Conservation (phyloP, 2,797 vertebrate species). For the Rachycentron canadum region DNA sequence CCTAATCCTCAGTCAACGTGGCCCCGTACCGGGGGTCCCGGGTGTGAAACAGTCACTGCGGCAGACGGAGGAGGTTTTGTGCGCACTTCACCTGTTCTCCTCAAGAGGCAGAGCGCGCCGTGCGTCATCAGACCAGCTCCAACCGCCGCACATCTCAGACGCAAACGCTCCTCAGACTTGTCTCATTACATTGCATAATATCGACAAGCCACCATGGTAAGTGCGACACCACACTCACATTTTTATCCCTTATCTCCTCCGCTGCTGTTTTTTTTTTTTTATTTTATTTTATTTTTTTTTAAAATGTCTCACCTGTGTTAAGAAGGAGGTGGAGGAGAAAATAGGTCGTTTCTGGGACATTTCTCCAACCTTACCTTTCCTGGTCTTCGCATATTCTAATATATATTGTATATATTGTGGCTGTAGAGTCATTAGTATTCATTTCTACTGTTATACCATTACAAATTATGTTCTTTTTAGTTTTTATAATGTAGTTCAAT, state of each 20-base stretch:
- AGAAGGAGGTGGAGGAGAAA: neutral
- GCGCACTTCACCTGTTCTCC: conserved; percentile 46
- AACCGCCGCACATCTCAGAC: conserved; percentile 27
- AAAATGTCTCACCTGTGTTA: neutral
- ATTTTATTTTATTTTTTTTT: too few species aligned
- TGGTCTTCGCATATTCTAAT: neutral
- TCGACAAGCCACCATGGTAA: conserved; percentile 69
- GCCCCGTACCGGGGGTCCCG: too few species aligned
- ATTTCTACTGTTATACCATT: neutral
- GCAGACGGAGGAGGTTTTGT: neutral
- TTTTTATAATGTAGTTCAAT: neutral
- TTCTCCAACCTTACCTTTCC: neutral
- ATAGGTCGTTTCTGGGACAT: neutral
- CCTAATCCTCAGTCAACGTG: too few species aligned
- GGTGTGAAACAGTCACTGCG: conserved; percentile 11
- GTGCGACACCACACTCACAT: neutral
- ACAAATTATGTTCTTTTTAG: neutral
- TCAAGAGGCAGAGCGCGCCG: conserved; percentile 31
- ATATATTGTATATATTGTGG: too few species aligned
- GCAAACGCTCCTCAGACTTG: conserved; percentile 42
- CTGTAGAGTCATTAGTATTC: neutral
- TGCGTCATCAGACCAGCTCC: conserved; percentile 33
- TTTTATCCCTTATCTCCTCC: neutral
- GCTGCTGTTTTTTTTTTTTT: too few species aligned
- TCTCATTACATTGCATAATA: conserved; percentile 69